Conservation (phyloP, 2,113 vertebrate genomes). For the Phaetusa simplex region DNA sequence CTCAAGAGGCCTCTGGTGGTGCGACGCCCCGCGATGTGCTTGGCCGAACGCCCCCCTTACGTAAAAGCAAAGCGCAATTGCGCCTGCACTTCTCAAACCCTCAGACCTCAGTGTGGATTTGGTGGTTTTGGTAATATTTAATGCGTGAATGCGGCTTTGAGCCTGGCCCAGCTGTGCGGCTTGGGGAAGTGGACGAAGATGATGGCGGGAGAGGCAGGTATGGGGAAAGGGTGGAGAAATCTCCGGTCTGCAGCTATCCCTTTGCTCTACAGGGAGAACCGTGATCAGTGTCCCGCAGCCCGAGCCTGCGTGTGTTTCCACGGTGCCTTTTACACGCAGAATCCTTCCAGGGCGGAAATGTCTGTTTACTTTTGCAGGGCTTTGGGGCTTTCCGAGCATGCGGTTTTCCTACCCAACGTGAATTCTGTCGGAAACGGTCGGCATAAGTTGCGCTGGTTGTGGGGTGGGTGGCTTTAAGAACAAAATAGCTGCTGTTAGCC, state of each 20-base stretch:
- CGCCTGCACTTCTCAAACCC: conserved; percentile 1
- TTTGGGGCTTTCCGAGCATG: neutral
- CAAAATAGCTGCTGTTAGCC: conserved; percentile 41
- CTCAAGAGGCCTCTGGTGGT: conserved; percentile 24
- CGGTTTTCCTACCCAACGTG: conserved; percentile 11
- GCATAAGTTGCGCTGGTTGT: neutral
- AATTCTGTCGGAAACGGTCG: conserved; percentile 18
- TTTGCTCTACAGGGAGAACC: neutral
- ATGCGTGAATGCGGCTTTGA: conserved; percentile 62
- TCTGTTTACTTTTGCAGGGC: conserved; percentile 14
- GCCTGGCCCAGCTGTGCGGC: conserved; percentile 42
- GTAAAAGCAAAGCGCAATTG: conserved; percentile 66
- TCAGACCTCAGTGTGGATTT: neutral
- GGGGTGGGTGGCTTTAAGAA: conserved; percentile 38
- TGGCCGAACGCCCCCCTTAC: neutral
- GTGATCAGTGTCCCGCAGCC: neutral
- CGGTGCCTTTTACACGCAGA: neutral
- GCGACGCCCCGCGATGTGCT: neutral
- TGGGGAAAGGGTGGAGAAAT: conserved; percentile 51
- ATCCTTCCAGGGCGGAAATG: conserved; percentile 41
- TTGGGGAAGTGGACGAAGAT: neutral
- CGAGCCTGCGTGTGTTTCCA: neutral
- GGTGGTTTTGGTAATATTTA: conserved; percentile 55
- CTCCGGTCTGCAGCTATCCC: neutral
- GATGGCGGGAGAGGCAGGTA: conserved; percentile 60